Base-by-base conservation (phyloP, 2,888 invertebrate genomes). In the Eristalinus aeneus region DNA sequence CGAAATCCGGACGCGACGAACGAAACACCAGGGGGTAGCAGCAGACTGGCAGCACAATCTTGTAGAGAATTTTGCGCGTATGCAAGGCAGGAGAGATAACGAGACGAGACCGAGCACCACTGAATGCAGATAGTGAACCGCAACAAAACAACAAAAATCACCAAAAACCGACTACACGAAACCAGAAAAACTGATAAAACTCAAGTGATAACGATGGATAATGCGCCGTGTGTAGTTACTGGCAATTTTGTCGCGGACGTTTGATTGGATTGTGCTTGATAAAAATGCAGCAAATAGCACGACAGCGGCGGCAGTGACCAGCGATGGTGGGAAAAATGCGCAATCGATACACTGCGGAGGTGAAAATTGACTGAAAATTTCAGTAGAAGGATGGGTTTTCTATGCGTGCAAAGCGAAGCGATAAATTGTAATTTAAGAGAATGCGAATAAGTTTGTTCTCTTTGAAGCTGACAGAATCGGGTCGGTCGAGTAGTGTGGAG, bases 31-130 rank as follows among this genome's bases (percentile, higher is more conserved):
- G 67, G 58, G 32, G 31, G 16, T 63, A n/a, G 34, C 11, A 34
- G 72, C 11, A 34, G 72, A 63, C 63, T 56, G 46, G 75, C 53
- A 65, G 60, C 39, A 60, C 71, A 75, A 74, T 85, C 76, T 85
- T 80, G 85, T 85, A 85, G 76, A 85, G 85, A 85, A 85, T 73
- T 80, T 80, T 85, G 80, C 80, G 85, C 80, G 80, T 80, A 73
- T 85, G 72, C 23, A 34, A 56, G 39, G 23, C 56, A 27, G 27
- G 23, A 39, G 71, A 34, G 72, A 79, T 79, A 76, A 85, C 58
- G 65, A 71, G 36, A 23, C 23, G 12, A 39, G 16, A 46, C 46
- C 46, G 46, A 46, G 46, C 46, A 46, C 16, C 46, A 46, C 16
- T 16, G 16, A 16, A 46, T 46, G 46, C 46, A 16, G 46, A 46